Evolutionary conservation across 2,113 vertebrate genomes (phyloP).

Genomic region (Crotalus horridus): DNA sequence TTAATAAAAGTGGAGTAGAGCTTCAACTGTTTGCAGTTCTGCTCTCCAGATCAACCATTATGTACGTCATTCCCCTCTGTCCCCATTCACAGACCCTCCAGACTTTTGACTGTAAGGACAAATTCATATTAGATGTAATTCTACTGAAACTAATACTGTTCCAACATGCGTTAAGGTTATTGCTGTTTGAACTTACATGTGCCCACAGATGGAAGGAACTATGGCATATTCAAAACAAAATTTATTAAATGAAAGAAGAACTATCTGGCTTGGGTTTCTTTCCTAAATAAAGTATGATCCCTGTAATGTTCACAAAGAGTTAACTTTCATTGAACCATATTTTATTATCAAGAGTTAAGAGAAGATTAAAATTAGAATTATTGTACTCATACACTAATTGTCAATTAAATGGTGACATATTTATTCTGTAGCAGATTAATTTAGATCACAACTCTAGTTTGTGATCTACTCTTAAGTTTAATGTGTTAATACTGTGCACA

Average conservation of each 20-base stretch:
- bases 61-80: slow-evolving; percentile 44
- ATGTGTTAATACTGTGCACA: not conserved
- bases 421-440: not conserved
- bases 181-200: slow-evolving; percentile 52
- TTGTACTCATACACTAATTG: not conserved
- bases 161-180: slow-evolving; percentile 51
- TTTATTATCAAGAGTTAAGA: not conserved
- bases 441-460: not conserved
- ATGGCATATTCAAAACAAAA: slow-evolving; percentile 37
- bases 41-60: slow-evolving; percentile 47
- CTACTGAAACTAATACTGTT: slow-evolving; percentile 61
- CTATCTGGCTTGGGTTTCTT: not conserved
- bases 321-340: not conserved
- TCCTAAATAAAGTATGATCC: not conserved
- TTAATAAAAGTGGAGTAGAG: slow-evolving; percentile 65
- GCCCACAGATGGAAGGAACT: not conserved
- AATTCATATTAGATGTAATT: slow-evolving; percentile 64
- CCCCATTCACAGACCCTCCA: slow-evolving; percentile 51
- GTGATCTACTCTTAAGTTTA: not conserved
- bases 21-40: slow-evolving; percentile 50
- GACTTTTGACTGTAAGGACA: slow-evolving; percentile 49
- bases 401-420: not conserved
- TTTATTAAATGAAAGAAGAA: not conserved
- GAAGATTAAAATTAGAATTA: not conserved
- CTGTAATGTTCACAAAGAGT: not conserved